Percentiles rank a stretch among this genome's conserved stretches.
These are phyloP conservation scores for Patella depressa DNA, from an alignment of 2,888 invertebrate genomes.

Conservation along the genomic window DNA sequence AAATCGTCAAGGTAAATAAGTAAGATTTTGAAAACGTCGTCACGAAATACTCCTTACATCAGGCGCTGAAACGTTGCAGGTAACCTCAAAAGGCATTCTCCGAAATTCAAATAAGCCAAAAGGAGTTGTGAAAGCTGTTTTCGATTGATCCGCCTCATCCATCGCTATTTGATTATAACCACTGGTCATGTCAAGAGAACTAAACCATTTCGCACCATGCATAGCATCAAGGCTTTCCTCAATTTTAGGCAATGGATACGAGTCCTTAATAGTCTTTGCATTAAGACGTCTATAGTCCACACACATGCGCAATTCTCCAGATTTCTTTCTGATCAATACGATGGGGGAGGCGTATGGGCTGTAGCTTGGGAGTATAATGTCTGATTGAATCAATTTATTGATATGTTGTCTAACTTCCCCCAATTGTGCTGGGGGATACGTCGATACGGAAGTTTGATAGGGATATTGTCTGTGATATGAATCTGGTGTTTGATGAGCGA, in stretches of 20 bases:
- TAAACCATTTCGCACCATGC: slow-evolving; percentile 12
- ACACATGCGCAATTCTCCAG: slow-evolving; percentile 20
- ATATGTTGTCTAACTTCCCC: slow-evolving; percentile 27
- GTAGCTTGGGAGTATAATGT: slow-evolving; percentile 30
- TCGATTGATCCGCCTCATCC: slow-evolving; percentile 17
- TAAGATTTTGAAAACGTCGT: slow-evolving; percentile 13
- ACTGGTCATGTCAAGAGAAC: slow-evolving; percentile 17
- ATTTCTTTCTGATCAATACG: slow-evolving; percentile 32
- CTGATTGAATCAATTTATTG: slow-evolving; percentile 24
- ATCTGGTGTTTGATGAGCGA: slow-evolving; percentile 22
- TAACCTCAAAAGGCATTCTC: slow-evolving; percentile 29
- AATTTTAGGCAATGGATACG: slow-evolving; percentile 23
- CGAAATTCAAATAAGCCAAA: slow-evolving; percentile 30
- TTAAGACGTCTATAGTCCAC: slow-evolving; percentile 16
- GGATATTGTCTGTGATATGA: slow-evolving; percentile 18
- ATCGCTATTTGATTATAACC: slow-evolving; percentile 26
- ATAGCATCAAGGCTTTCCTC: slow-evolving; percentile 28
- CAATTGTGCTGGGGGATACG: slow-evolving; percentile 24
- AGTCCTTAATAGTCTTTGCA: slow-evolving; percentile 17
- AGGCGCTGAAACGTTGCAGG: slow-evolving; percentile 29
- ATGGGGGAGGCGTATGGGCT: slow-evolving; percentile 39
- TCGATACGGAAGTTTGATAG: slow-evolving; percentile 15
- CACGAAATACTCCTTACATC: slow-evolving; percentile 25
- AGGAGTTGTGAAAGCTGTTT: slow-evolving; percentile 26
- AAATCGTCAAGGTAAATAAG: slow-evolving; percentile 22